Conservation (phyloP, 2,888 invertebrate species). For the Adelphocoris suturalis region DNA sequence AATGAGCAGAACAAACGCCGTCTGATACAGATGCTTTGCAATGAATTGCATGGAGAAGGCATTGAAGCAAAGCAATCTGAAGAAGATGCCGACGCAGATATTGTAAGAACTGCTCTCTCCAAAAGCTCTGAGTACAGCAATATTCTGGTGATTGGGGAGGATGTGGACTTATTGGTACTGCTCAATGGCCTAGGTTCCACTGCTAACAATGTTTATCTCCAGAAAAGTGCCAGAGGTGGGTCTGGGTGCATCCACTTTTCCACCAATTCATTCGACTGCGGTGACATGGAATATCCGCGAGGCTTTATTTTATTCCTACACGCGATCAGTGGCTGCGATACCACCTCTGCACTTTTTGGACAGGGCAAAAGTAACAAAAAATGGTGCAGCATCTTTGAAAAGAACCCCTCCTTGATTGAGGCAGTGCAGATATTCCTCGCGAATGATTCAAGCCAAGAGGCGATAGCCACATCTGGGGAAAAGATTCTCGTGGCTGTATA, state of each 20-base stretch:
- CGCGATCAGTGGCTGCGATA: constrained; percentile 18
- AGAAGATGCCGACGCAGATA: too few relatives aligned
- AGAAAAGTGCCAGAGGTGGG: constrained; percentile 6
- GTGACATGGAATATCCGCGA: too few relatives aligned
- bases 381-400: not conserved
- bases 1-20: too few relatives aligned
- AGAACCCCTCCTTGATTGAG: not conserved
- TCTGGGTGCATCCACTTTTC: not conserved
- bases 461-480: not conserved
- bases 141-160: not conserved
- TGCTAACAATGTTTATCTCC: not conserved
- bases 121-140: not conserved
- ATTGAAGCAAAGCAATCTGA: too few relatives aligned
- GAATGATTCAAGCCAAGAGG: not conserved
- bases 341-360: constrained; percentile 3
- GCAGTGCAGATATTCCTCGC: not conserved
- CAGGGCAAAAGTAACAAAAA: not conserved
- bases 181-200: not conserved
- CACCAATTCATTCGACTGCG: not conserved
- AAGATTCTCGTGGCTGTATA: not conserved
- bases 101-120: not conserved
- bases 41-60: too few relatives aligned
- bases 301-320: not conserved
- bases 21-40: too few relatives aligned
- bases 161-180: not conserved